Base-by-base conservation (phyloP, 2,888 invertebrate genomes). In the Trachelus troglodyta region DNA sequence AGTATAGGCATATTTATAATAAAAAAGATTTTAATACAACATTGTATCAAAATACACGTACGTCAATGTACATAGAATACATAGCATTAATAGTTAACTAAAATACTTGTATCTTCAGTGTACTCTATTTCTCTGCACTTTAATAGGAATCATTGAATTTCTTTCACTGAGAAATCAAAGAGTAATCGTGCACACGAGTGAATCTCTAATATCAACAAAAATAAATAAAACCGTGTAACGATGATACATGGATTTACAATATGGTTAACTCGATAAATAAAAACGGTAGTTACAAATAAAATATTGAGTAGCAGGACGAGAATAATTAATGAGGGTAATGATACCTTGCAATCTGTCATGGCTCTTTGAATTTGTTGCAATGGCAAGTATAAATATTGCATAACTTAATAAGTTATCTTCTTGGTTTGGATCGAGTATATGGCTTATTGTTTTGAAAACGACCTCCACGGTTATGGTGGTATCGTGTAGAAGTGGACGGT, bases 401-500 rank as follows among this genome's bases (percentile, higher is more conserved):
- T 71, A 31, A 31, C 9, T 9, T 56, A 56, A 23, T 56, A 56
- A 56, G 87, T 89, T 91, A 91, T 91, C 91, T 91, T 85, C 89
- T 89, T n/a, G 88, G 85, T 85, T 89, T 89, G 69, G 89, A 85
- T 75, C 91, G 89, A 81, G 80, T 89, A 79, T 91, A 91, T 34
- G 91, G 91, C 82, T 91, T 90, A 79, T 85, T 90, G 77, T 83
- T 88, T 73, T 89, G 89, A 75, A 89, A 85, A 79, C 88, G 86
- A 77, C 78, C 85, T 75, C 85, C 87, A 77, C 89, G 83, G 81
- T 83, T 87, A 69, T 83, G 83, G 73, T 87, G 85, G 79, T 86
- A 87, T 80, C 89, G 85, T 69, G 85, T 81, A 75, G 91, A 91
- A 31, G 90, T 89, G 86, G 91, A 91, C 86, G 91, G 90, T 85